A percentile compares a stretch with the other conserved stretches of the same genome.
Conservation (phyloP, 2,113 vertebrate genomes). For the Ondatra zibethicus region DNA sequence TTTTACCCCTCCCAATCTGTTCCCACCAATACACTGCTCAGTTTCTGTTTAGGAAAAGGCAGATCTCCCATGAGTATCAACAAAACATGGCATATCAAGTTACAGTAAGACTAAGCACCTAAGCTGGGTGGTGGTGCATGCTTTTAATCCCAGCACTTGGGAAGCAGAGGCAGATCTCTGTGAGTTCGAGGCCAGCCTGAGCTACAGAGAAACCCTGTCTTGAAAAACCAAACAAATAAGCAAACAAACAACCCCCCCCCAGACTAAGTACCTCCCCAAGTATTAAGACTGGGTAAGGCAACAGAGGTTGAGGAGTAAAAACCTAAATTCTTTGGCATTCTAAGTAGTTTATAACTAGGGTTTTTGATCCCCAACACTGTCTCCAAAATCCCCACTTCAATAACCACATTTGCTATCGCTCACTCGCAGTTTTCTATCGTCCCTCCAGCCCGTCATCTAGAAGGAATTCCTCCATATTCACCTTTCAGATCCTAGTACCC, state of each 20-base stretch:
- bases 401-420: neutral
- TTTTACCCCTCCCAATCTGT: neutral
- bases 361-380: neutral
- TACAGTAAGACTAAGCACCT: neutral
- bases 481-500: neutral
- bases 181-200: no score
- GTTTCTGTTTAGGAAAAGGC: neutral
- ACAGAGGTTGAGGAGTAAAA: neutral
- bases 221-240: neutral
- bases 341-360: neutral
- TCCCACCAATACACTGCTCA: neutral
- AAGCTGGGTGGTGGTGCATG: no score
- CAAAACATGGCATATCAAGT: neutral
- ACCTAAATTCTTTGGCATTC: neutral
- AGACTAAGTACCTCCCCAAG: neutral
- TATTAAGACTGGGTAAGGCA: neutral
- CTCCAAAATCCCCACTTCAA: neutral
- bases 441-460: neutral
- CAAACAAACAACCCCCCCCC: neutral
- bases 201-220: neutral
- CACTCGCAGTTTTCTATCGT: neutral
- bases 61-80: neutral
- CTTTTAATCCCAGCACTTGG: no score
- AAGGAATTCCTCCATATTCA: neutral
- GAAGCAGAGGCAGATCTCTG: no score